Evolutionary conservation across 2,888 invertebrate species (phyloP), one percentile per base, ranked within the genome.

Genomic region (Latrodectus elegans): DNA sequence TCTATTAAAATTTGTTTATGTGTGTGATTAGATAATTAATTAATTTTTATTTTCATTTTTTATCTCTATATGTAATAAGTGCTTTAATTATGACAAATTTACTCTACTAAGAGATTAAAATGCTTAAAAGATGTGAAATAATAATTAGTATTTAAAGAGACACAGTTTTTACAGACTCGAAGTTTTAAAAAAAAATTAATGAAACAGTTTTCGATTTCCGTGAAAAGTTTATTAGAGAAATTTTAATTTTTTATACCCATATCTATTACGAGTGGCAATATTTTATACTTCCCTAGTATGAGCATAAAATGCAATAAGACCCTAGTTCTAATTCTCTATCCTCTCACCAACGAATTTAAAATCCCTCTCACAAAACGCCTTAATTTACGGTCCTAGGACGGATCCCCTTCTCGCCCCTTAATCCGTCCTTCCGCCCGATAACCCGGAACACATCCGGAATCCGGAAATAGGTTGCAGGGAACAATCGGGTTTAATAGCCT

Each of bases 401-500:
- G 65, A 80, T 77, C 52, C 68, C 64, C 65, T 74, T 52, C 74
- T 68, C 68, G 49, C 72, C 65, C 81, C 75, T 65, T 87, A 75
- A 87, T 74, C 81, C 76, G 22, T 52, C 64, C 75, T 87, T 81
- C 80, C 85, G 81, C 86, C 86, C 81, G 86, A 87, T 87, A 87
- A 87, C 81, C 86, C 81, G 81, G 65, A 67, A 81, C 81, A 81
- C 55, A 81, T 87, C 86, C 86, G 86, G 77, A 52, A 67, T 49
- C 85, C 86, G 86, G 86, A 87, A 87, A 87, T 87, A 82, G 80
- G 77, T 75, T 87, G 81, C 51, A 17, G 73, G 67, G 80, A 71
- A 80, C 85, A 86, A 74, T 80, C 80, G 71, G 71, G 80, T 86
- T 86, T 86, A 86, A 86, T 86, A 86, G 85, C 85, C 73, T 55